Evolutionary conservation across 1,140 invertebrate genomes (phyloP), one percentile per base, ranked within the genome.

Genomic region (Nautilus pompilius): DNA sequence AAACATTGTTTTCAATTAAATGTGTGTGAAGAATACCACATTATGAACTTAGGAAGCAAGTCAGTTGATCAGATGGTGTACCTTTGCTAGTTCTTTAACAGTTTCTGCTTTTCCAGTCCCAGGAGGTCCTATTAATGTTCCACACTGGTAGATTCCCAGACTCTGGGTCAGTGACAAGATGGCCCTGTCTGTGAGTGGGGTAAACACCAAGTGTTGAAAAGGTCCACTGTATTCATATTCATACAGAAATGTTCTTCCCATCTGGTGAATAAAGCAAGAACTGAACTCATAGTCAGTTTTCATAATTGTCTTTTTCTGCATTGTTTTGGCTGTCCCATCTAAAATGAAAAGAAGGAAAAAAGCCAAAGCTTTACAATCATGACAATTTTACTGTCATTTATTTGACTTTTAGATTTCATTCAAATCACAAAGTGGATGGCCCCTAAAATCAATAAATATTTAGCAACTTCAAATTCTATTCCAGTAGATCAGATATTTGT

Each of bases 171-270:
- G 68, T 3, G 79, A 74, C 20, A 80, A 65, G 56, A 74, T 76
- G 10, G 74, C 75, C 28, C 77, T 58, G 20, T 81, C 76, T 28
- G 79, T 82, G 2, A 81, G 72, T 2, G 78, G 78, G 17, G 76
- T 81, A 6, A 79, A 41, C 1, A 80, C 72, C 8, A 79, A 65
- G 33, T 66, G 53, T n/a, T 34, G 45, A 20, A 53, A 53, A 24
- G 77, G 74, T 15, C 79, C 78, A 49, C 76, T 60, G 58, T 80
- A 82, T 58, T 82, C 80, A 54, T 81, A 79, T 54, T 80, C 79
- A 66, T 82, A 82, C 34, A 55, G 60, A 60, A 79, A 75, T 28
- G 63, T 63, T 51, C 69, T 73, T 33, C 69, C 70, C 32, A 81
- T 64, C 63, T 80, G 77, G 60, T 76, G 76, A 6, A 79, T 62